Evolutionary conservation across 1,140 invertebrate species (phyloP).

Genomic region (Contarinia nasturtii): DNA sequence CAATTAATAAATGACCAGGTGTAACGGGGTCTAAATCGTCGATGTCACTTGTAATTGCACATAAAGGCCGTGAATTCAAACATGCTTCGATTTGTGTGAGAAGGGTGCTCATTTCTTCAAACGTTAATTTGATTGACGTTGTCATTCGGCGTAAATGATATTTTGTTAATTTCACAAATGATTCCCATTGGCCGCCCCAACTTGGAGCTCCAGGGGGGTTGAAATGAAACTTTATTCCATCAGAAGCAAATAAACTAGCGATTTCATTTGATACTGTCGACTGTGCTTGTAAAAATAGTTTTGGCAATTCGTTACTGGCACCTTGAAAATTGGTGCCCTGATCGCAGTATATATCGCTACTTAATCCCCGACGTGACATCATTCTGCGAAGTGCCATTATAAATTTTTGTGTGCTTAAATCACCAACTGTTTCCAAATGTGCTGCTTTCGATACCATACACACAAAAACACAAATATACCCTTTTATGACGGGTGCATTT

Average conservation of each 20-base stretch:
- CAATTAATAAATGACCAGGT: conserved; percentile 9
- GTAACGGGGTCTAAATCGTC: conserved; percentile 2
- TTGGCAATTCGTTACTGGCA: conserved; percentile 8
- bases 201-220: conserved; percentile 2
- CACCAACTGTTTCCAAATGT: conserved; percentile 14
- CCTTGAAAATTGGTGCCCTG: conserved; percentile 19
- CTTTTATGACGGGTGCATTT: conserved; percentile 6
- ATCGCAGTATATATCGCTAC: conserved; percentile 11
- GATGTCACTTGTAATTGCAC: neutral
- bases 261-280: neutral
- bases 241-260: neutral
- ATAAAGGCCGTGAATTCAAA: conserved; percentile 11
- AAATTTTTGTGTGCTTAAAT: conserved; percentile 13
- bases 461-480: conserved; percentile 13
- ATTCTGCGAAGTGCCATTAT: conserved; percentile 12
- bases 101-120: conserved; percentile 11
- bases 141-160: conserved; percentile 5
- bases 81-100: conserved; percentile 12
- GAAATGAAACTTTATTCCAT: conserved; percentile 4
- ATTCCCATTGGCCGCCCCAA: conserved; percentile 1
- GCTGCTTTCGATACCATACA: conserved; percentile 12
- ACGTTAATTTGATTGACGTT: conserved; percentile 8
- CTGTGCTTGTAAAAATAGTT: neutral
- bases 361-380: conserved; percentile 8
- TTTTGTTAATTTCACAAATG: neutral